A percentile compares a stretch with the other conserved stretches of the same genome.
Evolutionary conservation across 2,888 invertebrate genomes (phyloP).

Genomic region (Torymus tubicola): DNA sequence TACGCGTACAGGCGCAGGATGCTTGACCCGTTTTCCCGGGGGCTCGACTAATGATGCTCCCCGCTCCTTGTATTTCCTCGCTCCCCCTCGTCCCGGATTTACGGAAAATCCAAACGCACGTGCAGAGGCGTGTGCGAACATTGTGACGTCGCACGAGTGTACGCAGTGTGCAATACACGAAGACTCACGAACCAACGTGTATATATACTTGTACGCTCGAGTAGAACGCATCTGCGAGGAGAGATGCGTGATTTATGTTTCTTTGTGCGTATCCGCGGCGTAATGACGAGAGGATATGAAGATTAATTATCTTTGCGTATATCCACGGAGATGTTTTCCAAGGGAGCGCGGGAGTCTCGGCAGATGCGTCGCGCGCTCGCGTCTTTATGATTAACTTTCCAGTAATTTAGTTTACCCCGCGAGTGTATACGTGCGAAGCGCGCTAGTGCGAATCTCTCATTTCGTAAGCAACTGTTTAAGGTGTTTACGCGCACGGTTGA

Average conservation of each 20-base stretch:
- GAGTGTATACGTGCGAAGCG: neutral
- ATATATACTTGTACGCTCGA: neutral
- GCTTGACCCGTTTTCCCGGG: conserved; percentile 55
- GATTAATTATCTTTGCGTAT: conserved; percentile 52
- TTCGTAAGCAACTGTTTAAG: conserved; percentile 6
- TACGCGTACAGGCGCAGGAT: neutral
- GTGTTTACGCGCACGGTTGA: neutral
- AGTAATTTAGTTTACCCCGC: conserved; percentile 1
- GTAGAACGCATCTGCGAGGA: neutral
- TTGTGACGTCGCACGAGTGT: neutral
- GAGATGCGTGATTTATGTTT: conserved; percentile 54
- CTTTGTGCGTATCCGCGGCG: conserved; percentile 34
- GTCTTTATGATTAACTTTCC: conserved; percentile 43
- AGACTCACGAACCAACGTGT: neutral
- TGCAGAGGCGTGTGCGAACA: neutral
- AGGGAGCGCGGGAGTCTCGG: neutral
- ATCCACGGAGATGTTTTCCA: conserved; percentile 11
- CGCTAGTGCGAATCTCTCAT: neutral
- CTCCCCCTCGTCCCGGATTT: neutral
- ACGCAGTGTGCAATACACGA: too few species aligned
- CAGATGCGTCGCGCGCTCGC: neutral
- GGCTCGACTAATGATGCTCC: conserved; percentile 49
- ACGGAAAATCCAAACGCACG: conserved; percentile 29
- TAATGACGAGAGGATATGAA: conserved; percentile 42
- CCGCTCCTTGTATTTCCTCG: conserved; percentile 1